Percentiles rank a stretch among this genome's conserved stretches.
phyloP scores from a whole-genome alignment of 2,888 invertebrate genomes.

The Amphipoea lucens region DNA sequence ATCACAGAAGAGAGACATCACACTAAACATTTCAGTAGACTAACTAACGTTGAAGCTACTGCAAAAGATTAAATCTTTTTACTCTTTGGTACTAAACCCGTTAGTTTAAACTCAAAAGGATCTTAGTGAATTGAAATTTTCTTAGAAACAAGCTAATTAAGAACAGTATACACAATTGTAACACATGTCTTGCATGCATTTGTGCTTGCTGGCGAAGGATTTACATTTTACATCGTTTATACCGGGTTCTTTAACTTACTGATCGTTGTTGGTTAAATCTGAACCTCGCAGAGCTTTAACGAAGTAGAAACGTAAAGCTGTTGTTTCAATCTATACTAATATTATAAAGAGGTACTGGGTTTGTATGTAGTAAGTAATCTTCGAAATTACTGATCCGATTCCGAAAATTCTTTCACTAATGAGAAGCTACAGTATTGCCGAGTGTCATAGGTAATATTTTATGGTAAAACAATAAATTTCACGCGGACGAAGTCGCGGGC shows the following conservation, averaged over 20 bases:
- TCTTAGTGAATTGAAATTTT: conserved; percentile 22
- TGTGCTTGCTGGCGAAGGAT: conserved; percentile 13
- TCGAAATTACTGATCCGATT: too few relatives aligned
- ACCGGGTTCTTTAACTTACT: neutral
- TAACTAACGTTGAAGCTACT: neutral
- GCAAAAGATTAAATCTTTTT: conserved; percentile 14
- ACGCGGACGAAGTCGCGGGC: too few relatives aligned
- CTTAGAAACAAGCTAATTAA: conserved; percentile 36
- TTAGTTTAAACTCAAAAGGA: conserved; percentile 11
- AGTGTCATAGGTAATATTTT: too few relatives aligned
- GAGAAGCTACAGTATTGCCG: too few relatives aligned
- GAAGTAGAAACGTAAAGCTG: neutral
- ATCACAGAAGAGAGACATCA: neutral
- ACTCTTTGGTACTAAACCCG: neutral
- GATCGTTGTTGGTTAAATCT: neutral
- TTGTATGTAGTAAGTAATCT: too few relatives aligned
- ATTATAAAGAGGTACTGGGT: neutral
- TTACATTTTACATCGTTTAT: conserved; percentile 8
- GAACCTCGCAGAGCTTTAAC: neutral
- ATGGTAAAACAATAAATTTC: too few relatives aligned
- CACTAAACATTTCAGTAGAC: conserved; percentile 2
- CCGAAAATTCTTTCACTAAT: too few relatives aligned
- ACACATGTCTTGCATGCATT: conserved; percentile 34
- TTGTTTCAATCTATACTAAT: neutral
- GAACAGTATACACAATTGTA: conserved; percentile 28